phyloP scores from a whole-genome alignment of 1,140 invertebrate genomes.

The Oryzaephilus surinamensis region DNA sequence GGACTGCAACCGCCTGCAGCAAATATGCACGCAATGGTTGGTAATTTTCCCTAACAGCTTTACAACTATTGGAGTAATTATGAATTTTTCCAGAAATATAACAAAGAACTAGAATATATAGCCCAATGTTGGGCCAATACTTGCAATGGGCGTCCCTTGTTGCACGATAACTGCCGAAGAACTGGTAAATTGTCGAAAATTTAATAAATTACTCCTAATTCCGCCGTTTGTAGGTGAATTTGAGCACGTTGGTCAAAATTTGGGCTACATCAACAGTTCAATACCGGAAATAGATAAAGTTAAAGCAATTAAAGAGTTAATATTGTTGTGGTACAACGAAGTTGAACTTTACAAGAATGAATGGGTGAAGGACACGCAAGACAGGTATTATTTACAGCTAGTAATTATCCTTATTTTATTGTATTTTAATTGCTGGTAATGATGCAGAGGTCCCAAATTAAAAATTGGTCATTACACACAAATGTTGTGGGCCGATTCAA shows the following conservation, averaged over 20 bases:
- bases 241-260: constrained; percentile 28
- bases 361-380: constrained; percentile 24
- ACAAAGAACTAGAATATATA: constrained; percentile 46
- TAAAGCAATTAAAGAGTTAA: constrained; percentile 19
- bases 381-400: too few relatives aligned
- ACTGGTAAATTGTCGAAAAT: constrained; percentile 19
- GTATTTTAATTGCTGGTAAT: constrained; percentile 7
- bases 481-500: constrained; percentile 26
- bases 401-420: too few relatives aligned
- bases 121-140: constrained; percentile 48
- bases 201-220: background rate
- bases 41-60: background rate
- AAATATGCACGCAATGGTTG: constrained; percentile 45
- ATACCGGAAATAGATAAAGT: constrained; percentile 15
- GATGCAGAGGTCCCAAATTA: constrained; percentile 13
- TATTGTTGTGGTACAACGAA: constrained; percentile 28
- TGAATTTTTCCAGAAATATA: constrained; percentile 40
- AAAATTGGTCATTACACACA: constrained; percentile 30
- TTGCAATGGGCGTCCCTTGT: constrained; percentile 26
- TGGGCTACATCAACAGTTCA: constrained; percentile 25
- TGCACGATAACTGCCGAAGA: constrained; percentile 25
- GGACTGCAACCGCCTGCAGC: constrained; percentile 40
- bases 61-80: background rate
- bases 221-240: constrained; percentile 15
- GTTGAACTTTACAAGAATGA: constrained; percentile 22